Conservation (phyloP, 2,113 vertebrate genomes). For the Tychaedon coryphoeus region DNA sequence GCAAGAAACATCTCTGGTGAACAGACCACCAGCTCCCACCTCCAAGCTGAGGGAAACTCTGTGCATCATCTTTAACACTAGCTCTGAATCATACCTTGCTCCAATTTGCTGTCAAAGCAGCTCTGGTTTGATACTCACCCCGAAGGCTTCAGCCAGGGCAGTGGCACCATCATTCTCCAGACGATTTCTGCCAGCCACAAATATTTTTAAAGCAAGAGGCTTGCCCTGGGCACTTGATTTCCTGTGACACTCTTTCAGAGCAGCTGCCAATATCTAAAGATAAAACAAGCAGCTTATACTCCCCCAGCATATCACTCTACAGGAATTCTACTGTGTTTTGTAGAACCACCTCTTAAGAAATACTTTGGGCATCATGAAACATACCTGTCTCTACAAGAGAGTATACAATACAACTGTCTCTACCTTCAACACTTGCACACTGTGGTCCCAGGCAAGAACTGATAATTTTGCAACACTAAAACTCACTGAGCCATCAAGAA, state of each 20-base stretch:
- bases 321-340: not conserved
- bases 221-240: constrained; percentile 80
- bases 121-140: constrained; percentile 76
- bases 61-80: not conserved
- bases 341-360: not conserved
- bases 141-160: constrained; percentile 92
- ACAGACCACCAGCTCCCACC: not conserved
- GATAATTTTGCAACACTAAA: not conserved
- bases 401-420: not conserved
- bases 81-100: not conserved
- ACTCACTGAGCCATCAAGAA: not conserved
- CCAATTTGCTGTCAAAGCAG: not conserved
- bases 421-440: not conserved
- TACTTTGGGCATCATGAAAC: not conserved
- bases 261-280: constrained; percentile 87
- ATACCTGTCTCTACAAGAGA: not conserved
- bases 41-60: not conserved
- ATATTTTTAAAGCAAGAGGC: constrained; percentile 88
- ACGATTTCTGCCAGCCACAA: constrained; percentile 94
- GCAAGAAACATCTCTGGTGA: not conserved
- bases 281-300: not conserved
- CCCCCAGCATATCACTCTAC: not conserved
- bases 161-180: constrained; percentile 96
- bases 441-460: not conserved
- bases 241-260: constrained; percentile 85